These are phyloP conservation scores for Sminthurides bifidus DNA, from an alignment of 1,140 invertebrate genomes.

Conservation along the genomic window DNA sequence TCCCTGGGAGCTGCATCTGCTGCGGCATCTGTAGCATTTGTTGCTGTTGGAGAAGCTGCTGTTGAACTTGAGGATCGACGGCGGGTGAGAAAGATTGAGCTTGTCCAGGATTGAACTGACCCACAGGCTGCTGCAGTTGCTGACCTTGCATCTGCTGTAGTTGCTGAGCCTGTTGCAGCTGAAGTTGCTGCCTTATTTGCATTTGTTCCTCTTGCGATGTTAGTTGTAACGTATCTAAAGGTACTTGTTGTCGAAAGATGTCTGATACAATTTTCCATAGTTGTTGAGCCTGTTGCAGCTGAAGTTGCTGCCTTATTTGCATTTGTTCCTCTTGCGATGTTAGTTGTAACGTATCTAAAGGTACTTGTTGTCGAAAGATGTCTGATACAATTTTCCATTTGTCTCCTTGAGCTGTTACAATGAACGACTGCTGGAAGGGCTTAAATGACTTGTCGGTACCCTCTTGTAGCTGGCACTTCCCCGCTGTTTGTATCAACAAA, in stretches of 20 bases:
- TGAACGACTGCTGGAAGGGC: conserved; percentile 65
- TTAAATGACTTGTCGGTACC: conserved; percentile 41
- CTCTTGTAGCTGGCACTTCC: conserved; percentile 54
- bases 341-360: conserved; percentile 9
- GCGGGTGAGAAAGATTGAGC: no score
- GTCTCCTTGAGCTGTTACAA: conserved; percentile 65
- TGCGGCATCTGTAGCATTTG: no score
- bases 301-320: background rate
- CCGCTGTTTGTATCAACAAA: conserved; percentile 60
- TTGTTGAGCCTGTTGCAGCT: background rate
- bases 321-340: background rate
- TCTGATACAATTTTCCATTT: conserved; percentile 84
- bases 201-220: background rate
- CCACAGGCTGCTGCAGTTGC: background rate
- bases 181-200: background rate
- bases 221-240: background rate
- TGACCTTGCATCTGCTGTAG: background rate
- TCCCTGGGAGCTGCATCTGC: no score
- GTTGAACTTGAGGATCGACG: no score
- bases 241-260: background rate
- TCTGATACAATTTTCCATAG: no score
- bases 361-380: conserved; percentile 61
- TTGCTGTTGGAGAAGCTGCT: no score
- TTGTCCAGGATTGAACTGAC: no score
- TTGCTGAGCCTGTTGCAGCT: background rate